Evolutionary conservation across 2,888 invertebrate species (phyloP).

Genomic region (Uloborus plumipes): DNA sequence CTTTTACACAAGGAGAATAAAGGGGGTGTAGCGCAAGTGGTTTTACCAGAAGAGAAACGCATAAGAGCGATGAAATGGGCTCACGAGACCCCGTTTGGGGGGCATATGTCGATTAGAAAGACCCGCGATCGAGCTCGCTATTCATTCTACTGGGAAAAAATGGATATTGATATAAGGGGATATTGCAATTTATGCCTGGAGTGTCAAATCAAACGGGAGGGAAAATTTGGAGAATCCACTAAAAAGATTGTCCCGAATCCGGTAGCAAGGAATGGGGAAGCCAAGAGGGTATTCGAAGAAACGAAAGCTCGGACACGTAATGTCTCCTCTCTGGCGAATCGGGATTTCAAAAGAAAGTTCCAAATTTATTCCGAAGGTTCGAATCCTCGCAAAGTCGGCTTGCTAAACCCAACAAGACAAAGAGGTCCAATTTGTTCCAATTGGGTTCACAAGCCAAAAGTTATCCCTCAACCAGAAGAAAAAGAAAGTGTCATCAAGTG

Average conservation of each 20-base stretch:
- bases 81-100: not conserved
- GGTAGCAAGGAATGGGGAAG: not conserved
- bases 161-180: not conserved
- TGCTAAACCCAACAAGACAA: not conserved
- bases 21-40: too few species aligned
- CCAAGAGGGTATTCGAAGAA: not conserved
- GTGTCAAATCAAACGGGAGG: not conserved
- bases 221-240: not conserved
- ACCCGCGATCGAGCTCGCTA: not conserved
- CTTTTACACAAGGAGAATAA: too few species aligned
- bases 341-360: not conserved
- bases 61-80: not conserved
- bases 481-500: too few species aligned
- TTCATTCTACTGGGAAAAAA: slow-evolving; percentile 1
- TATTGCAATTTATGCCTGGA: not conserved
- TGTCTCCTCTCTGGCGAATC: not conserved
- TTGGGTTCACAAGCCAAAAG: too few species aligned
- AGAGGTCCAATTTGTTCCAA: not conserved
- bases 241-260: not conserved
- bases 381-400: not conserved
- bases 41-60: too few species aligned
- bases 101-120: not conserved
- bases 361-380: slow-evolving; percentile 3
- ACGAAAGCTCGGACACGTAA: not conserved
- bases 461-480: too few species aligned